Base-by-base conservation (phyloP, 2,113 vertebrate species). In the Cyrtonyx montezumae region DNA sequence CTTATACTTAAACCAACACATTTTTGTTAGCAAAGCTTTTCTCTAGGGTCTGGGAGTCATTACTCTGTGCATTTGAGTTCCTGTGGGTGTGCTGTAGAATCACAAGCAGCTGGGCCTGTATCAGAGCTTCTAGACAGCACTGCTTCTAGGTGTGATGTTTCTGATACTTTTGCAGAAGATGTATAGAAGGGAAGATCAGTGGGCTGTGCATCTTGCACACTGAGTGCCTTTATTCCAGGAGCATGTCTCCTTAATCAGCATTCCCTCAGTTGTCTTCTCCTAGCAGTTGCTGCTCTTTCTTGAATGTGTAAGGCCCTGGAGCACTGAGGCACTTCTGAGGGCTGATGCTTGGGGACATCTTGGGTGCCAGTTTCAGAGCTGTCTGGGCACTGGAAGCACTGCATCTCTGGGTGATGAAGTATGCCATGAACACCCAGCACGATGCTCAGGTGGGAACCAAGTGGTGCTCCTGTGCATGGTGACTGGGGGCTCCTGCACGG, bases 381-480 rank as follows among this genome's bases (percentile, higher is more conserved):
- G 42, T 11, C 40, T 84, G 46, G 28, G 42, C 23, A 26, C 1
- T 1, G 45, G 55, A 61, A 70, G 7, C 43, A 13, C 28, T 68
- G 80, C 56, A 90, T 62, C 43, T 56, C 20, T 37, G 37, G 84
- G 28, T 77, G 4, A 63, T 0, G 0, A 78, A 49, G 65, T 22
- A 14, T 59, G 28, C 61, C 20, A 3, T 26, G 26, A 4, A 6
- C 15, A 17, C 36, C 36, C 65, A 37, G 0, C 0, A 0, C 15
- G 26, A 74, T 42, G 20, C 65, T n/a, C 65, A 7, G 21, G 42
- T 45, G 42, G 65, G 65, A 45, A 43, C 8, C 21, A 45, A 30
- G 30, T 46, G 30, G 32, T 25, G 67, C 67, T 78, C 30, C 55
- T 65, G 36, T 85, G 84, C 46, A 71, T 20, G 70, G 34, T 59